Base-by-base conservation (phyloP, 2,113 vertebrate species). In the Lepus europaeus region DNA sequence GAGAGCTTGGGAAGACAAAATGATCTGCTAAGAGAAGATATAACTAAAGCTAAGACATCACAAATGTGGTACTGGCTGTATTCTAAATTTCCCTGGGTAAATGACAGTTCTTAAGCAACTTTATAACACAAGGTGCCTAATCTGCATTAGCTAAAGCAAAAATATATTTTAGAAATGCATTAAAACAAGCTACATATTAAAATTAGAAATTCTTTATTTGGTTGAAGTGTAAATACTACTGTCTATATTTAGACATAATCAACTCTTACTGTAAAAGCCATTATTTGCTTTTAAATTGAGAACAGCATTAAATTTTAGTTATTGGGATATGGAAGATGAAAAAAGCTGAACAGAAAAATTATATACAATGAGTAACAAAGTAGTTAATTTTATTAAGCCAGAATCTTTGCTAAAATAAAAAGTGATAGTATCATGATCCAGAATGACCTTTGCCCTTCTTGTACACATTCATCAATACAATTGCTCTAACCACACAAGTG, bases 1-100 rank as follows among this genome's bases (percentile, higher is more conserved):
- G 27, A 84, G 9, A 31, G 19, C 16, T 45, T 91, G 20, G 25
- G 4, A 95, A 96, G 20, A 17, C 49, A 91, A 16, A 36, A 61
- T 61, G 29, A 97, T 87, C 45, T 70, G 36, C 63, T 94, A 22
- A 76, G 84, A 83, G 29, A 89, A 94, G 6, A 73, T 14, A 49
- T 29, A 94, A 72, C 89, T 25, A 95, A 90, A 85, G 23, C 51
- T 59, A 77, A 72, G 16, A 5, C 7, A 51, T 17, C n/a, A 93
- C 19, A 87, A 91, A 93, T 31, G 1, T 20, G 27, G 0, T 68
- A n/a, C 63, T 76, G 17, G 6, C 59, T 78, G 74, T 59, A 72
- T 59, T 87, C 20, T 70, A 10, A 89, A 72, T 83, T 89, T 94
- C 39, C 25, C 77, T 2, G 53, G 84, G 5, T 77, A 68, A 66